phyloP scores from a whole-genome alignment of 2,797 vertebrate species.

The Helarctos malayanus region DNA sequence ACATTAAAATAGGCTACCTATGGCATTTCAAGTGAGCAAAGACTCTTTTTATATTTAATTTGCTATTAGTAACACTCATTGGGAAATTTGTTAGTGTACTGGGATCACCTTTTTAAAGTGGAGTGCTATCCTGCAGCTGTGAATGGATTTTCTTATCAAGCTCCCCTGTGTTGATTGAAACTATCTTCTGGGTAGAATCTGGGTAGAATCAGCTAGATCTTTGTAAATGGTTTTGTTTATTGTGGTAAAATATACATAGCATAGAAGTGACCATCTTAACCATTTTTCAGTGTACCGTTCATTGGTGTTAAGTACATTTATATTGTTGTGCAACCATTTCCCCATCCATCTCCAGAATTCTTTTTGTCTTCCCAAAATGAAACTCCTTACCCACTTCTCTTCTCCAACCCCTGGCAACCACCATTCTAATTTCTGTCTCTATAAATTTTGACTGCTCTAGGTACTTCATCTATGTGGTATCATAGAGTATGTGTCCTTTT shows the following conservation, averaged over 20 bases:
- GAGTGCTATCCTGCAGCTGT: not conserved
- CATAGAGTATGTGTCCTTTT: not conserved
- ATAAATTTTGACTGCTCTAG: not conserved
- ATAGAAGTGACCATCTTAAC: not conserved
- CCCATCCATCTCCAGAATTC: not conserved
- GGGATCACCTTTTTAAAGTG: not conserved
- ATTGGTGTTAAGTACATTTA: not conserved
- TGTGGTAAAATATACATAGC: not conserved
- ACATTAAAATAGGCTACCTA: not conserved
- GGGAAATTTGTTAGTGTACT: not conserved
- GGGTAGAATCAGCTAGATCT: not conserved
- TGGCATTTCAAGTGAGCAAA: not conserved
- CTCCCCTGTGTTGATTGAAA: not conserved
- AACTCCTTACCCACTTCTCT: not conserved
- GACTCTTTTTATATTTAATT: not conserved
- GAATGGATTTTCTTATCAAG: not conserved
- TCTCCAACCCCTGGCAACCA: not conserved
- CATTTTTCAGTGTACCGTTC: not conserved
- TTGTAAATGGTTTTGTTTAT: not conserved
- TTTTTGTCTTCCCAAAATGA: not conserved
- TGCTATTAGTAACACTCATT: not conserved
- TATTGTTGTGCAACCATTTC: not conserved
- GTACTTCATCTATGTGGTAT: not conserved
- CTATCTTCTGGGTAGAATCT: not conserved
- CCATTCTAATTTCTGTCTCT: not conserved